A percentile compares a stretch with the other conserved stretches of the same genome.
Conservation (phyloP, 2,888 invertebrate genomes). For the Diarsia mendica region DNA sequence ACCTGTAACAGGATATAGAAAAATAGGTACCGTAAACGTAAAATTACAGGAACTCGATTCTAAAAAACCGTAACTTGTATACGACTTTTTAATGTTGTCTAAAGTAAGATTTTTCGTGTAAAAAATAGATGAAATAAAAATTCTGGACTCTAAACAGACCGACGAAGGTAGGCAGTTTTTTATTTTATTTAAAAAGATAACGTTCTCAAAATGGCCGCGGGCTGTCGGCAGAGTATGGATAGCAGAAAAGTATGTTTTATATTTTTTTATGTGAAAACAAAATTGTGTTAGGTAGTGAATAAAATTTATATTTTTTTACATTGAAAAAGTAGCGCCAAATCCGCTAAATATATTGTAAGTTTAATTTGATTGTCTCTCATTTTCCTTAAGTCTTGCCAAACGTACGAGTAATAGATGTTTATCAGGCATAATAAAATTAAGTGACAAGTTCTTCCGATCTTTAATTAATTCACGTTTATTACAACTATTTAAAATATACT, state of each 20-base stretch:
- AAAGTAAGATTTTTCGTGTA: conserved; percentile 51
- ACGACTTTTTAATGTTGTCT: conserved; percentile 39
- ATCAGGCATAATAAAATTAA: too few relatives aligned
- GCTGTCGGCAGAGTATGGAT: conserved; percentile 73
- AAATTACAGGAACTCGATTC: conserved; percentile 46
- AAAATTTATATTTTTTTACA: too few relatives aligned
- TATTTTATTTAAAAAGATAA: conserved; percentile 71
- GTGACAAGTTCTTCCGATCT: too few relatives aligned
- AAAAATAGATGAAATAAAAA: conserved; percentile 63
- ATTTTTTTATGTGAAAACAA: neutral
- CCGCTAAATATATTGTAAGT: too few relatives aligned
- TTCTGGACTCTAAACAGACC: conserved; percentile 65
- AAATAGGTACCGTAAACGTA: conserved; percentile 37
- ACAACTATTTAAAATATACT: too few relatives aligned
- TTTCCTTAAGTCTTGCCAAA: too few relatives aligned
- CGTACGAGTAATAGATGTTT: too few relatives aligned
- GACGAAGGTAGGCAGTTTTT: conserved; percentile 66
- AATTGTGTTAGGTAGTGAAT: neutral
- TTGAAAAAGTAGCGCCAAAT: too few relatives aligned
- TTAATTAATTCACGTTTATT: too few relatives aligned
- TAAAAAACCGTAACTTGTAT: neutral
- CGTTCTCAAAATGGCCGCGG: conserved; percentile 78
- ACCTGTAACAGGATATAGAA: conserved; percentile 35
- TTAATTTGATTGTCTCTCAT: too few relatives aligned
- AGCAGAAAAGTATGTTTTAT: conserved; percentile 61